Percentiles rank a stretch among this genome's conserved stretches.
Conservation (phyloP, 2,797 vertebrate genomes). For the Darevskia mixta region DNA sequence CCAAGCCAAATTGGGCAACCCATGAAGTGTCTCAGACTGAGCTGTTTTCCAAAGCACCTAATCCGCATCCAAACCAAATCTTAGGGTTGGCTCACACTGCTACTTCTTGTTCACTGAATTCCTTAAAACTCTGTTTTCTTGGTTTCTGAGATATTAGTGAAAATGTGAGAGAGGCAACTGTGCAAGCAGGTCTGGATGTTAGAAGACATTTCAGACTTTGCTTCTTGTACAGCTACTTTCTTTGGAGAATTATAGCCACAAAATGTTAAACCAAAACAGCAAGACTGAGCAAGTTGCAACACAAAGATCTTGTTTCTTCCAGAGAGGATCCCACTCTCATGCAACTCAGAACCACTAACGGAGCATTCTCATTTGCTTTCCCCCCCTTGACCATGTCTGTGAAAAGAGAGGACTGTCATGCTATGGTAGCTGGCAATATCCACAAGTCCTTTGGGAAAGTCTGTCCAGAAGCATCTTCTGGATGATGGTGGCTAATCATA, state of each 20-base stretch:
- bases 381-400: neutral
- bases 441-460: fast-evolving
- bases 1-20: too few relatives aligned
- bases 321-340: neutral
- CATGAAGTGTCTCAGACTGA: too few relatives aligned
- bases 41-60: too few relatives aligned
- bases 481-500: conserved; percentile 65
- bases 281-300: neutral
- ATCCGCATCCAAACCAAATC: too few relatives aligned
- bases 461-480: fast-evolving
- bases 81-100: too few relatives aligned
- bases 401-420: neutral
- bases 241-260: neutral
- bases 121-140: neutral
- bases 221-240: neutral
- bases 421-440: neutral
- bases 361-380: neutral
- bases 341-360: neutral
- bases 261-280: neutral
- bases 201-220: neutral
- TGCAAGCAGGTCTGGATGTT: neutral
- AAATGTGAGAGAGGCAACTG: neutral
- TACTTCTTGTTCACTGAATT: too few relatives aligned
- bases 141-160: neutral
- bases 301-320: neutral